Evolutionary conservation across 2,113 vertebrate genomes (phyloP).

Genomic region (Dermatemys mawii): DNA sequence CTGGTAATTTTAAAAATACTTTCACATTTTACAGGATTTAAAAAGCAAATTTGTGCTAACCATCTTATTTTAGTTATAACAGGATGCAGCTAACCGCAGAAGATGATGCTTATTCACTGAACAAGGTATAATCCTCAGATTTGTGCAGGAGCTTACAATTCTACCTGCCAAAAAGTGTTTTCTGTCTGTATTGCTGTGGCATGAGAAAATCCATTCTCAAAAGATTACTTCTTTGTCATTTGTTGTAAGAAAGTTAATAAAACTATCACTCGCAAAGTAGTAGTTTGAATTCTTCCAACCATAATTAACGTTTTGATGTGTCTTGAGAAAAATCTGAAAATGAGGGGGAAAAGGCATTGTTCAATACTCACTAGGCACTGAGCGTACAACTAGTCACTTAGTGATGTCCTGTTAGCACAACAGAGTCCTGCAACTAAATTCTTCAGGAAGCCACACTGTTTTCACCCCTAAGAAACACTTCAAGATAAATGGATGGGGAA

Average conservation of each 20-base stretch:
- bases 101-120: slow-evolving; percentile 14
- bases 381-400: slow-evolving; percentile 64
- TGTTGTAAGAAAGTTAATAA: slow-evolving; percentile 51
- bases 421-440: not conserved
- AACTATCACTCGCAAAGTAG: slow-evolving; percentile 50
- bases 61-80: not conserved
- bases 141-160: slow-evolving; percentile 15
- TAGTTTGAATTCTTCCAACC: slow-evolving; percentile 38
- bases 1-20: not conserved
- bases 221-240: slow-evolving; percentile 21
- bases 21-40: not conserved
- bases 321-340: slow-evolving; percentile 71
- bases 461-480: slow-evolving; percentile 21
- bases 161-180: slow-evolving; percentile 10
- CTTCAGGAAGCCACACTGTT: not conserved
- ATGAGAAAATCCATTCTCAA: slow-evolving; percentile 12
- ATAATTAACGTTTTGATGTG: slow-evolving; percentile 66
- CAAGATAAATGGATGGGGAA: slow-evolving; percentile 27
- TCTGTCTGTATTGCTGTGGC: not conserved
- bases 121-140: not conserved
- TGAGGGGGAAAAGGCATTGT: slow-evolving; percentile 47
- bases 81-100: not conserved
- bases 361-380: slow-evolving; percentile 50
- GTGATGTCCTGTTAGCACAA: slow-evolving; percentile 37
- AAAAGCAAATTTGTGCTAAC: not conserved